Conservation (phyloP, 1,140 invertebrate species). For the Bombyx mandarina region DNA sequence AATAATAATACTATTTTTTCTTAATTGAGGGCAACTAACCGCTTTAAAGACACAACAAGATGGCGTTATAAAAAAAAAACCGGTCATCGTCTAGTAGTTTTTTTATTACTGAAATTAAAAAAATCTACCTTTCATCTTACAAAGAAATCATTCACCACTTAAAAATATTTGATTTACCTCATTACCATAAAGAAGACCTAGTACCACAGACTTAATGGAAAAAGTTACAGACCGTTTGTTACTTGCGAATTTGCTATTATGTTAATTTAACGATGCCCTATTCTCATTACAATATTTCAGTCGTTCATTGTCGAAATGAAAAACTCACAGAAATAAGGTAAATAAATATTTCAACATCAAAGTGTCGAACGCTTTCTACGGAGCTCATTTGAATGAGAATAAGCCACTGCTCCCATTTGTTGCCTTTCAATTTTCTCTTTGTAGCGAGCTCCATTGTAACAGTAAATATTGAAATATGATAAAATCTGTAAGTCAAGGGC, state of each 20-base stretch:
- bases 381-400: constrained; percentile 58
- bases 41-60: no score
- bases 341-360: constrained; percentile 41
- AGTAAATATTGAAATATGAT: constrained; percentile 56
- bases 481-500: constrained; percentile 32
- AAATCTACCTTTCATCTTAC: no score
- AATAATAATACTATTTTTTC: no score
- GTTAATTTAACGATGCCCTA: background rate
- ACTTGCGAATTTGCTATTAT: background rate
- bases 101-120: no score
- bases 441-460: constrained; percentile 32
- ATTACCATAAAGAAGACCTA: no score
- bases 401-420: constrained; percentile 42
- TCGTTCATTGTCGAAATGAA: constrained; percentile 5
- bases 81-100: no score
- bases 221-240: background rate
- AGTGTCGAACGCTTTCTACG: constrained; percentile 44
- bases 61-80: no score
- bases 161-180: no score
- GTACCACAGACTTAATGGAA: background rate
- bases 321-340: constrained; percentile 16
- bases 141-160: no score
- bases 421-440: constrained; percentile 46
- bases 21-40: no score
- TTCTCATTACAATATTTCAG: background rate